Evolutionary conservation across 2,797 vertebrate genomes (phyloP).

Genomic region (Pseudochromis fuscus): DNA sequence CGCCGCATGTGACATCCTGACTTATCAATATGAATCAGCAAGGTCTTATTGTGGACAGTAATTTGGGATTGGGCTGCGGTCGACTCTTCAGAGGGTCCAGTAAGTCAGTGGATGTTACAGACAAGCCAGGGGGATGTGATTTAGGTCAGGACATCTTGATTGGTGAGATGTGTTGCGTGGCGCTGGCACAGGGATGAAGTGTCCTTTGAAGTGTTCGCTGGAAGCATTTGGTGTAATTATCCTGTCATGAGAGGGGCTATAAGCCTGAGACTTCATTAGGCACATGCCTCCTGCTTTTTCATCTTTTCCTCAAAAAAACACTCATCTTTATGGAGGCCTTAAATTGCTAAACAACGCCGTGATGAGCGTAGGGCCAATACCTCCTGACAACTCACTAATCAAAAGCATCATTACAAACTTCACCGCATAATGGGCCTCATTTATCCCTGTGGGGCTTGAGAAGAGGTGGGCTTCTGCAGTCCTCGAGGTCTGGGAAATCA

Average conservation of each 20-base stretch:
- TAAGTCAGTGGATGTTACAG: constrained; percentile 51
- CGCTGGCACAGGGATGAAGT: constrained; percentile 78
- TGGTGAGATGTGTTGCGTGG: constrained; percentile 77
- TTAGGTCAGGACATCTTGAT: constrained; percentile 82
- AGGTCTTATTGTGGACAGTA: constrained; percentile 19
- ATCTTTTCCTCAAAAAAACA: constrained; percentile 71
- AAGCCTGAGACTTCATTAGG: constrained; percentile 83
- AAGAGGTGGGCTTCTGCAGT: constrained; percentile 65
- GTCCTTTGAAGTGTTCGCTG: constrained; percentile 84
- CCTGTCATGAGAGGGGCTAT: constrained; percentile 82
- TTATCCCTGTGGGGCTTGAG: constrained; percentile 64
- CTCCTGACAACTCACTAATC: constrained; percentile 81
- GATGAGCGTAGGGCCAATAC: constrained; percentile 65
- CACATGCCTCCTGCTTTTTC: constrained; percentile 78
- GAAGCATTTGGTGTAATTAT: constrained; percentile 85
- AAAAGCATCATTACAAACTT: constrained; percentile 80
- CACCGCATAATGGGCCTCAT: constrained; percentile 71
- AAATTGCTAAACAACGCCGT: constrained; percentile 74
- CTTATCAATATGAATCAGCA: constrained; percentile 17
- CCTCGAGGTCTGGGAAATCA: constrained; percentile 56
- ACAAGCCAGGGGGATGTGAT: constrained; percentile 67
- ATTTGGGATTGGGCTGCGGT: constrained; percentile 36
- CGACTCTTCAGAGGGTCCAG: constrained; percentile 53
- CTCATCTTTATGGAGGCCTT: constrained; percentile 76
- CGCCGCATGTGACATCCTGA: background rate